These are phyloP conservation scores for Caprella mutica DNA, from an alignment of 2,888 invertebrate species.

Conservation along the genomic window DNA sequence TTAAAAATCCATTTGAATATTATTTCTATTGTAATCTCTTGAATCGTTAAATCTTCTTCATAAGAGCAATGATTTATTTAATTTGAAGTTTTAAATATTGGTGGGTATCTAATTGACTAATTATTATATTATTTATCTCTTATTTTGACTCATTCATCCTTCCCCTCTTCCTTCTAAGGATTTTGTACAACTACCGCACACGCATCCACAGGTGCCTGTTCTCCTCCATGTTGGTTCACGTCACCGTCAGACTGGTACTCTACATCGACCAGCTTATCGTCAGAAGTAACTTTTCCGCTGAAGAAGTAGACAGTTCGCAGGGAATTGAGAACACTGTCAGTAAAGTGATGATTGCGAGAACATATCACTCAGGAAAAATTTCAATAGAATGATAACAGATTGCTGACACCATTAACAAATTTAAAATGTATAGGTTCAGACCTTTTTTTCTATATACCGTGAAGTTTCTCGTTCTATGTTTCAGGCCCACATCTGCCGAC, in stretches of 20 bases:
- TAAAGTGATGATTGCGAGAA: background rate
- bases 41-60: no score
- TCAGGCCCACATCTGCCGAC: conserved; percentile 68
- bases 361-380: no score
- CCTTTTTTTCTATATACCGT: background rate
- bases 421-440: background rate
- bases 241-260: conserved; percentile 56
- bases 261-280: conserved; percentile 57
- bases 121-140: no score
- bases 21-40: no score
- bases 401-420: no score
- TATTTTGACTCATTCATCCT: no score
- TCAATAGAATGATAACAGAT: no score
- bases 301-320: conserved; percentile 45
- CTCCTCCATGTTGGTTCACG: conserved; percentile 66
- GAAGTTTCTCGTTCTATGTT: background rate
- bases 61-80: no score
- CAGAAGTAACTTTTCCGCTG: conserved; percentile 36
- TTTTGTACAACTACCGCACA: conserved; percentile 67
- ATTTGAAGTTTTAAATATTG: no score
- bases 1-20: no score
- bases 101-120: no score
- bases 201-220: conserved; percentile 76
- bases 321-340: conserved; percentile 49
- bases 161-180: conserved; percentile 48